Percentiles rank a stretch among this genome's conserved stretches.
Evolutionary conservation across 2,888 invertebrate species (phyloP).

Genomic region (Meghimatium bilineatum): DNA sequence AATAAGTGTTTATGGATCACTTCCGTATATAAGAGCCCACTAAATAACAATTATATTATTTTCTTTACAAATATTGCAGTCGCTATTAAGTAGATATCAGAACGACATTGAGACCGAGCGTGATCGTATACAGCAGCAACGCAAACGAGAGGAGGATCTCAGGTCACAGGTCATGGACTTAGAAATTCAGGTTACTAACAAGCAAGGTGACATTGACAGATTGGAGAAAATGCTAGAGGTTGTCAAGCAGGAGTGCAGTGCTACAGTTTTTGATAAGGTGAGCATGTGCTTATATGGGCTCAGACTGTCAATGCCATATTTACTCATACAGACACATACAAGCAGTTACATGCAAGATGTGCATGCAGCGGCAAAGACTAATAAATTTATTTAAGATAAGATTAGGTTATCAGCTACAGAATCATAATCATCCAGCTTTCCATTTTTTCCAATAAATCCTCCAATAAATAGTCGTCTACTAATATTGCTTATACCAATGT

Average conservation of each 20-base stretch:
- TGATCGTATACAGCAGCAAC: constrained; percentile 60
- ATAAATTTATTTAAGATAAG: too few relatives aligned
- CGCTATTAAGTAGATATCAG: constrained; percentile 51
- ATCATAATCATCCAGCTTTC: too few relatives aligned
- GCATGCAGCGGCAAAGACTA: too few relatives aligned
- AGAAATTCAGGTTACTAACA: constrained; percentile 65
- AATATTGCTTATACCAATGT: too few relatives aligned
- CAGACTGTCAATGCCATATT: too few relatives aligned
- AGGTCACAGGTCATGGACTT: constrained; percentile 59
- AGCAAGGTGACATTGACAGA: constrained; percentile 66
- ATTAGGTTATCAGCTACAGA: too few relatives aligned
- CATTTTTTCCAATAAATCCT: too few relatives aligned
- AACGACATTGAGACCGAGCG: constrained; percentile 63
- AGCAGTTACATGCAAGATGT: too few relatives aligned
- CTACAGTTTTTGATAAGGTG: constrained; percentile 68
- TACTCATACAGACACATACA: too few relatives aligned
- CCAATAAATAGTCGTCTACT: too few relatives aligned
- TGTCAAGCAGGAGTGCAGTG: constrained; percentile 69
- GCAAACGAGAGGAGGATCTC: constrained; percentile 64
- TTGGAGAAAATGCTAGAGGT: constrained; percentile 69
- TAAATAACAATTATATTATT: neutral
- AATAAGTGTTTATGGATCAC: too few relatives aligned
- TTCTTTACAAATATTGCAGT: constrained; percentile 37
- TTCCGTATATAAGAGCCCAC: neutral
- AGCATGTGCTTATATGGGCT: too few relatives aligned